Conservation (phyloP, 2,113 vertebrate species). For the Rhagologus leucostigma region DNA sequence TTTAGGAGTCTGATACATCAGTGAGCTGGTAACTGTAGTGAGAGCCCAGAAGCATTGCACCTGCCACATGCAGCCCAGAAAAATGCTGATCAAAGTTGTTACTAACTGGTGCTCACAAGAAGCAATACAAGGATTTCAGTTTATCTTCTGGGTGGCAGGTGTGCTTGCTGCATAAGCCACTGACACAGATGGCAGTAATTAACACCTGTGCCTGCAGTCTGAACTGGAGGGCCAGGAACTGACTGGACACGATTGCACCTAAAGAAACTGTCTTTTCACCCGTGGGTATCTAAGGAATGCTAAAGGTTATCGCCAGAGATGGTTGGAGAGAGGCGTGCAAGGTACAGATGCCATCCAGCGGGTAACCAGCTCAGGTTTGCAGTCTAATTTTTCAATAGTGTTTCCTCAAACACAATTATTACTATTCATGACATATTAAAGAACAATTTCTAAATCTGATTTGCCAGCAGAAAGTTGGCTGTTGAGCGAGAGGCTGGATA, state of each 20-base stretch:
- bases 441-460: neutral
- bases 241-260: neutral
- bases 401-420: neutral
- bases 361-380: neutral
- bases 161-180: neutral
- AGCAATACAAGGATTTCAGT: neutral
- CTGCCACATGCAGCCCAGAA: neutral
- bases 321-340: neutral
- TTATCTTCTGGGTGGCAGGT: neutral
- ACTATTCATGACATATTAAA: neutral
- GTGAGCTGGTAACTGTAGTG: neutral
- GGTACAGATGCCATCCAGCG: neutral
- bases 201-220: neutral
- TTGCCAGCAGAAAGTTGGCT: neutral
- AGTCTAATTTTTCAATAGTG: neutral
- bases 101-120: fast-evolving
- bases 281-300: neutral
- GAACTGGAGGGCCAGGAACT: neutral
- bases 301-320: neutral
- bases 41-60: neutral
- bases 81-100: neutral
- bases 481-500: neutral
- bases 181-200: neutral
- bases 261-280: neutral
- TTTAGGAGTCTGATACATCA: neutral